Conservation (phyloP, 2,888 invertebrate genomes). For the Melieria omissa region DNA sequence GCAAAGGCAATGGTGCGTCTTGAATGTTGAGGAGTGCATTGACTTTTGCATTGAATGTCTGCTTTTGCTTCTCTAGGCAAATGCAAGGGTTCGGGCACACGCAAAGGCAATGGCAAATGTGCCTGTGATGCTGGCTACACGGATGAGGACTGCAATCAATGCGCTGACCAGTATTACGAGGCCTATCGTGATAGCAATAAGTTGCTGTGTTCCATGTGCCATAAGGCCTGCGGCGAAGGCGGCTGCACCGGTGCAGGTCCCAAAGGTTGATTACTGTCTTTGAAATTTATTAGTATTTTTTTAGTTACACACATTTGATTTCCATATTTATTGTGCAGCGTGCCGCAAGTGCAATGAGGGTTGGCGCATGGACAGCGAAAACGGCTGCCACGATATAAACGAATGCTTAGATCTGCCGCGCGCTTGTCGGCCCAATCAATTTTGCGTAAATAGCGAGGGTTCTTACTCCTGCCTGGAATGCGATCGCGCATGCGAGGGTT, state of each 20-base stretch:
- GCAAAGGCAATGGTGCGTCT: conserved; percentile 75
- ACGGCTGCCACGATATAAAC: conserved; percentile 87
- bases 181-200: conserved; percentile 80
- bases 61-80: conserved; percentile 61
- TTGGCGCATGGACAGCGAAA: conserved; percentile 77
- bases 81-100: conserved; percentile 85
- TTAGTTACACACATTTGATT: background rate
- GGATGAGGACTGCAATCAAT: conserved; percentile 82
- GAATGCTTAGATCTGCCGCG: conserved; percentile 76
- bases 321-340: conserved; percentile 40
- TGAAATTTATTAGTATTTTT: background rate
- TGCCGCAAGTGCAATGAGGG: conserved; percentile 74
- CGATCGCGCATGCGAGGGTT: conserved; percentile 85
- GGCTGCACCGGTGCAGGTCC: conserved; percentile 81
- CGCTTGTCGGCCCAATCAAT: conserved; percentile 75
- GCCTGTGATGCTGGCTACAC: conserved; percentile 84
- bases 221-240: conserved; percentile 77
- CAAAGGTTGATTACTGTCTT: conserved; percentile 66
- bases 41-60: background rate
- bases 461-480: conserved; percentile 82
- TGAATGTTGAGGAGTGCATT: background rate
- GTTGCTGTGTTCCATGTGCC: conserved; percentile 81
- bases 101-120: conserved; percentile 93
- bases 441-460: conserved; percentile 91
- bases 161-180: conserved; percentile 78